A percentile compares a stretch with the other conserved stretches of the same genome.
These are phyloP conservation scores for Antedon mediterranea DNA, from an alignment of 53 echinoderm and acorn worm genomes.

Conservation along the genomic window DNA sequence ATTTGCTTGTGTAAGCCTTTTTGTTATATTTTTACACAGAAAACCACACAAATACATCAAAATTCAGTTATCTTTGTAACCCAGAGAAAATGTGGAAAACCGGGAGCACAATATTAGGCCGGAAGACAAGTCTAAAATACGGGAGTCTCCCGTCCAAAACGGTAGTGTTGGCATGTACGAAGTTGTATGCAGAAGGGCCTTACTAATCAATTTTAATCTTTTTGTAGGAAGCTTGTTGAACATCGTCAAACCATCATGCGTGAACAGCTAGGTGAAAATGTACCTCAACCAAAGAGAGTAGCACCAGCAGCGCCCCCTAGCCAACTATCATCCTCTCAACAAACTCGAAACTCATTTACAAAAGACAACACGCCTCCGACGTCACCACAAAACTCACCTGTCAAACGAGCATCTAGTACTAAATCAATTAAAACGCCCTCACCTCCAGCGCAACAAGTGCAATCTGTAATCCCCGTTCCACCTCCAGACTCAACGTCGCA, in stretches of 20 bases:
- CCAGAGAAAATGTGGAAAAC: no score
- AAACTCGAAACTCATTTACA: background rate
- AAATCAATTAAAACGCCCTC: constrained; percentile 57
- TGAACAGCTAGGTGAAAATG: background rate
- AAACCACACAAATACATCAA: no score
- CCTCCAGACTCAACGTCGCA: constrained; percentile 8
- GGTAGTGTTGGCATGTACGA: no score
- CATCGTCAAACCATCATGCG: constrained; percentile 52
- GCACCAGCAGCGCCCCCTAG: background rate
- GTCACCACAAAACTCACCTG: background rate
- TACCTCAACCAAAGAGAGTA: background rate
- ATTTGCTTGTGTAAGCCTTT: no score
- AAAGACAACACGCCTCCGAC: background rate
- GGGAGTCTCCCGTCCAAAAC: no score
- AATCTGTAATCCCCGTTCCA: background rate
- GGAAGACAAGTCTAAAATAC: no score
- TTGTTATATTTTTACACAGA: no score
- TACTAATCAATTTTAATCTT: no score
- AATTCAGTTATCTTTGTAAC: no score
- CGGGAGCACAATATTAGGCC: no score
- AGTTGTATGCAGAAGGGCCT: no score
- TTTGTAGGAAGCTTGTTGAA: constrained; percentile 66
- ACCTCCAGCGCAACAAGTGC: constrained; percentile 36
- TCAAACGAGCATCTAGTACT: background rate
- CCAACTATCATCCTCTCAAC: background rate